Evolutionary conservation across 2,888 invertebrate species (phyloP).

Genomic region (Euspilapteryx auroguttella): DNA sequence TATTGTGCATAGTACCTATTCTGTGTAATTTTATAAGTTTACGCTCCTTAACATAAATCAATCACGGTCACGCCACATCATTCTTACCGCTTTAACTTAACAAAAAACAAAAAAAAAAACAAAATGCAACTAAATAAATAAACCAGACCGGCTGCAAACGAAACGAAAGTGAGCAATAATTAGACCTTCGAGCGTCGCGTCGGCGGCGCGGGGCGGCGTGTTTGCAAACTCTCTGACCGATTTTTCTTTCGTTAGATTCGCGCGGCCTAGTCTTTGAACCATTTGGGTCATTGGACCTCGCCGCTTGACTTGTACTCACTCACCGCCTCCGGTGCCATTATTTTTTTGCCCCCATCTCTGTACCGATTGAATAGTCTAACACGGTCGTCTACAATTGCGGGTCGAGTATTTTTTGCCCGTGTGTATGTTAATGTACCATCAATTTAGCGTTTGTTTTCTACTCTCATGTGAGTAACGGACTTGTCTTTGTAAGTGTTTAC

Average conservation of each 20-base stretch:
- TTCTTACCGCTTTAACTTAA: too few relatives aligned
- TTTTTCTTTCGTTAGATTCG: slow-evolving; percentile 43
- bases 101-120: too few relatives aligned
- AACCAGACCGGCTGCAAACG: too few relatives aligned
- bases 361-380: slow-evolving; percentile 32
- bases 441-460: slow-evolving; percentile 14
- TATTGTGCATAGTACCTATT: slow-evolving; percentile 12
- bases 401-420: slow-evolving; percentile 16
- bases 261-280: slow-evolving; percentile 42
- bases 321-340: slow-evolving; percentile 30
- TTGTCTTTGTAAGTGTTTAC: slow-evolving; percentile 13
- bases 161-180: not conserved
- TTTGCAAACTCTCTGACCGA: slow-evolving; percentile 22
- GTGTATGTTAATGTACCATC: slow-evolving; percentile 12
- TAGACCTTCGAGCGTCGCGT: not conserved
- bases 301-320: slow-evolving; percentile 33
- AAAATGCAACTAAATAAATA: too few relatives aligned
- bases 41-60: too few relatives aligned
- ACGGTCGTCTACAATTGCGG: slow-evolving; percentile 23
- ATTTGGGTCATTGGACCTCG: slow-evolving; percentile 59
- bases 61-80: too few relatives aligned
- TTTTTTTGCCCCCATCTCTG: slow-evolving; percentile 37
- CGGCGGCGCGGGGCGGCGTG: too few relatives aligned
- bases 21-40: too few relatives aligned
- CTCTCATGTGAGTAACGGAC: slow-evolving; percentile 16